Base-by-base conservation (phyloP, 2,113 vertebrate genomes). In the Struthio camelus region DNA sequence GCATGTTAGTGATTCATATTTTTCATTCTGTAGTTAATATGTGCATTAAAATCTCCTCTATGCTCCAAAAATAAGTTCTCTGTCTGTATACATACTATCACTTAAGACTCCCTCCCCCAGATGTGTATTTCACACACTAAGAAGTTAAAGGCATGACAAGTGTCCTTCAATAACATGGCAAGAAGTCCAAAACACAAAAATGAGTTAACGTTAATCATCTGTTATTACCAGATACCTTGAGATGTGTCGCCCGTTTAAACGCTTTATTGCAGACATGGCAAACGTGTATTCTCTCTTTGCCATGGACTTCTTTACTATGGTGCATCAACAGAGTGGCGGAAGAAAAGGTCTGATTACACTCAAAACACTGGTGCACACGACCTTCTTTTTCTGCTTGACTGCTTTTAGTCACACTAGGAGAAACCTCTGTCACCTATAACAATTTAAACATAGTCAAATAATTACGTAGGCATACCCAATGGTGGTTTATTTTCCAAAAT, bases 221-320 rank as follows among this genome's bases (percentile, higher is more conserved):
- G 36, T 67, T 59, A 94, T 81, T 53, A 91, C 59, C 51, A 91
- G 93, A 38, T 98, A 99, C 99, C 99, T 99, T 99, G 89, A 99
- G 99, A 97, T 99, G 99, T 6, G 99, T 99, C 59, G 99, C 99
- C 8, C 99, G 94, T 94, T 99, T 99, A 95, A 99, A 99, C 81
- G 99, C 99, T 97, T 99, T 99, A 96, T 97, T 98, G 96, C 99
- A 99, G 88, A 99, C 79, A 3, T 95, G 96, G 90, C 99, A 99
- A 67, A 99, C 98, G 1, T 99, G 99, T 91, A 99, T 99, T 92
- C 99, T 98, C 95, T 99, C 99, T 62, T 99, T 99, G 81, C 99
- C 99, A 0, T 98, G 98, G 36, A 96, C 96, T 66, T 98, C 98
- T 93, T 97, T 98, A 78, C 98, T 98, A 92, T 99, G 99, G 38